Evolutionary conservation across 1,140 invertebrate genomes (phyloP), one percentile per base, ranked within the genome.

Genomic region (Acromyrmex charruanus): DNA sequence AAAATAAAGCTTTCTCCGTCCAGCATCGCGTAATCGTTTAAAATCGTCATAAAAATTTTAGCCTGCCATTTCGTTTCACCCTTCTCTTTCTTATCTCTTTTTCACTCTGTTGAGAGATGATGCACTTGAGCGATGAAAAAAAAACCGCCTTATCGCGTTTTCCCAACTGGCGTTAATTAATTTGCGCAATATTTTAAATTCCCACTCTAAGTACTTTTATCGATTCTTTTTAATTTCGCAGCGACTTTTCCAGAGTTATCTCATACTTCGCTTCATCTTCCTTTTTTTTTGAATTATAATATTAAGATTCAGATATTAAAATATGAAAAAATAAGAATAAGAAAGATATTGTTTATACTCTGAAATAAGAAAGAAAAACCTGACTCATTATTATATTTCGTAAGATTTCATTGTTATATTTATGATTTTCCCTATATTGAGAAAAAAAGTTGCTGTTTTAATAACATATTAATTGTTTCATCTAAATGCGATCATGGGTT

Each of bases 221-320:
- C 72, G 72, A 75, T 59, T 21, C 72, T 59, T 75, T 75, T 75
- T 75, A 59, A 75, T 75, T 75, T 75, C n/a, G n/a, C 28, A 74
- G n/a, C 28, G 51, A 72, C 71, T 55, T 44, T 10, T 55, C 1
- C 18, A 55, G 72, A 59, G 51, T 75, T 75, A 75, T 75, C 14
- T 75, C 53, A 21, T 75, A 59, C 51, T 75, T 39, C 6, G 35
- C 53, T 59, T 75, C 2, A 39, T 21, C 28, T 35, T 12, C 51
- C 12, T 75, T 39, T 59, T 9, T 31, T 31, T 35, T 35, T n/a
- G 1, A 59, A 75, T 75, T 75, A 58, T 25, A 75, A 39, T 39
- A 75, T 59, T 59, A 39, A 75, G 58, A 58, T 1, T 75, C 5
- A 16, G 72, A 75, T 75, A 74, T 72, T 72, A 72, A 72, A n/a